phyloP scores from a whole-genome alignment of 2,888 invertebrate genomes.

The Protodeltote pygarga region DNA sequence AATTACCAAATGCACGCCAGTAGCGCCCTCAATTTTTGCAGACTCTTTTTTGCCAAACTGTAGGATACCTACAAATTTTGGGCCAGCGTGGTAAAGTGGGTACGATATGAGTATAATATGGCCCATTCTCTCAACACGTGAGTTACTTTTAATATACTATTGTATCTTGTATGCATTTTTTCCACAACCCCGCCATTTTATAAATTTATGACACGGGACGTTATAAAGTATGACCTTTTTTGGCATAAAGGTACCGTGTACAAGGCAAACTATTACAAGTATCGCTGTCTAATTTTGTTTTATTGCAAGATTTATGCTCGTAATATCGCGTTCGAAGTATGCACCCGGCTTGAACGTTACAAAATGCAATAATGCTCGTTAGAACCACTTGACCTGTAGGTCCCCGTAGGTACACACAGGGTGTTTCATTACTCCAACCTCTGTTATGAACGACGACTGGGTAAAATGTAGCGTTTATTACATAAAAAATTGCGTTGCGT shows the following conservation, averaged over 20 bases:
- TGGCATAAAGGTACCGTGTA: neutral
- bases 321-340: slow-evolving; percentile 38
- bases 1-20: no score
- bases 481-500: slow-evolving; percentile 26
- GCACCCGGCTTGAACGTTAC: slow-evolving; percentile 53
- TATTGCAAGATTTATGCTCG: slow-evolving; percentile 33
- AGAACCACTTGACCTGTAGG: slow-evolving; percentile 78
- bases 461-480: slow-evolving; percentile 33
- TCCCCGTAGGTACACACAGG: slow-evolving; percentile 62
- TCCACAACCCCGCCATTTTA: no score
- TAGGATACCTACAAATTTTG: no score
- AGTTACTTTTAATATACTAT: no score
- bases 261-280: neutral
- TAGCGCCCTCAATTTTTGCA: no score
- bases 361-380: slow-evolving; percentile 83
- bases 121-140: no score
- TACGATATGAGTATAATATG: no score
- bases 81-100: no score
- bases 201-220: no score
- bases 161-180: no score
- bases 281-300: slow-evolving; percentile 19
- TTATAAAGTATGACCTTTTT: no score
- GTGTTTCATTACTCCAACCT: slow-evolving; percentile 64
- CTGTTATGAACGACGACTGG: slow-evolving; percentile 43
- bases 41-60: no score